phyloP scores from a whole-genome alignment of 2,888 invertebrate species.

The Drosophila ustulata region DNA sequence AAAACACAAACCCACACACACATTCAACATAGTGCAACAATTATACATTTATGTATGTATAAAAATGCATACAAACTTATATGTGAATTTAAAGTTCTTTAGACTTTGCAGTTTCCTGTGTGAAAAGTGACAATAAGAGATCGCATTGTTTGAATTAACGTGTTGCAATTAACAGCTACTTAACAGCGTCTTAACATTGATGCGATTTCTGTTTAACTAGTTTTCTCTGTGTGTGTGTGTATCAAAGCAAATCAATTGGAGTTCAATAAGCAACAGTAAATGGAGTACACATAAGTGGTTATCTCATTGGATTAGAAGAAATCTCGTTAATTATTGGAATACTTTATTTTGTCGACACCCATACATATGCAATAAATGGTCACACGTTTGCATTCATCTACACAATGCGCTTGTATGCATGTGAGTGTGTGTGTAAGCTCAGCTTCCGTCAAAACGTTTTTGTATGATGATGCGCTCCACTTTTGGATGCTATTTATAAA shows the following conservation, averaged over 20 bases:
- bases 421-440: constrained; percentile 36
- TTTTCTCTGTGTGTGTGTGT: not conserved
- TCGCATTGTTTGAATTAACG: not conserved
- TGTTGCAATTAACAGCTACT: constrained; percentile 10
- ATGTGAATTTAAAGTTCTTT: constrained; percentile 49
- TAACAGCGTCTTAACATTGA: constrained; percentile 31
- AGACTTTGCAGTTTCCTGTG: constrained; percentile 35
- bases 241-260: not conserved
- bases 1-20: not conserved
- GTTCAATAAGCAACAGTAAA: constrained; percentile 20
- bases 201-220: not conserved
- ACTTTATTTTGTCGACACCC: not conserved
- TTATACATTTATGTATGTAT: not conserved
- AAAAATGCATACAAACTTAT: not conserved
- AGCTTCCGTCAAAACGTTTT: constrained; percentile 53
- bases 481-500: constrained; percentile 79
- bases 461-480: constrained; percentile 66
- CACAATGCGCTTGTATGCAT: not conserved
- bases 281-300: too few relatives aligned
- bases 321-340: not conserved
- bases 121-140: constrained; percentile 9
- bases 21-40: not conserved
- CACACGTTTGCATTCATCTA: not conserved
- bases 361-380: not conserved
- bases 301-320: not conserved